These are phyloP conservation scores for Eubucco bourcierii DNA, from an alignment of 2,113 vertebrate species.

Conservation along the genomic window DNA sequence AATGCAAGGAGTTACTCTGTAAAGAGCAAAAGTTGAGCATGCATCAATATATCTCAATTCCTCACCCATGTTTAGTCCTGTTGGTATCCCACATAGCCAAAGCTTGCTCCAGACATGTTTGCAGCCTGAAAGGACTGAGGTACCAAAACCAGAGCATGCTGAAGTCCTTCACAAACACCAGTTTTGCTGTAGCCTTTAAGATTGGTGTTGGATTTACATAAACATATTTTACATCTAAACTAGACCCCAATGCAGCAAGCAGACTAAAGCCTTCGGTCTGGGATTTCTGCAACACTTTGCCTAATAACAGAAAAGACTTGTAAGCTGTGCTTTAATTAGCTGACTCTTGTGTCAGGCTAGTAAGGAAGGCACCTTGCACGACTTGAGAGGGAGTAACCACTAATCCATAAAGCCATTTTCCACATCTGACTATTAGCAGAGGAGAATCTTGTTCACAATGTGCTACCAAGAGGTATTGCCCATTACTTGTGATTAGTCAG, in stretches of 20 bases:
- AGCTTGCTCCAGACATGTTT: neutral
- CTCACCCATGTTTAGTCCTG: neutral
- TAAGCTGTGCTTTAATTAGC: constrained; percentile 10
- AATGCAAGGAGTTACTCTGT: neutral
- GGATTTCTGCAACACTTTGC: constrained; percentile 14
- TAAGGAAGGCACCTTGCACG: neutral
- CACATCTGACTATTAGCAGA: neutral
- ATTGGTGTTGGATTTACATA: neutral
- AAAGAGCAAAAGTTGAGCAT: neutral
- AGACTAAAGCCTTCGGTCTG: neutral
- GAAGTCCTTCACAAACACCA: neutral
- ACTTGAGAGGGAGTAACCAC: neutral
- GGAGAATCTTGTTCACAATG: neutral
- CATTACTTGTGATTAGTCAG: neutral
- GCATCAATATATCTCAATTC: neutral
- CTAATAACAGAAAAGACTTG: neutral
- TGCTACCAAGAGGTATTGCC: neutral
- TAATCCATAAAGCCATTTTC: constrained; percentile 38
- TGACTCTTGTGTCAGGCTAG: neutral
- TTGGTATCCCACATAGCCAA: neutral
- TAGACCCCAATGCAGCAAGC: neutral
- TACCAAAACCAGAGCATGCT: neutral
- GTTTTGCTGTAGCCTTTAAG: neutral
- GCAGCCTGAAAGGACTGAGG: neutral
- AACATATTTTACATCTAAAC: constrained; percentile 17